A percentile compares a stretch with the other conserved stretches of the same genome.
phyloP scores from a whole-genome alignment of 2,113 vertebrate genomes.

The Lates calcarifer region DNA sequence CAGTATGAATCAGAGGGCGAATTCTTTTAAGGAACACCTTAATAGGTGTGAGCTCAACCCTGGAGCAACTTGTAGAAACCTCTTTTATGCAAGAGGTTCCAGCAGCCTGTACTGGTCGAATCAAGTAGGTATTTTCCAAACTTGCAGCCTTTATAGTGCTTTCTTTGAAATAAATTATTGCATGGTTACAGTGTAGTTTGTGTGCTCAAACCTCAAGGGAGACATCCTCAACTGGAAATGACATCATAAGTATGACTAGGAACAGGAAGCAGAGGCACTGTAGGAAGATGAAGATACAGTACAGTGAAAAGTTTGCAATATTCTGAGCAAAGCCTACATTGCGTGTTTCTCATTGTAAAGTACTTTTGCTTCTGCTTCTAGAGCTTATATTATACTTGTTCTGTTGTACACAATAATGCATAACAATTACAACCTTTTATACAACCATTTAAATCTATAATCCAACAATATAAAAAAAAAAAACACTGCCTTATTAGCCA shows the following conservation, averaged over 20 bases:
- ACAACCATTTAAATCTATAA: background rate
- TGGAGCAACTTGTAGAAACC: background rate
- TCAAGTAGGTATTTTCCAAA: background rate
- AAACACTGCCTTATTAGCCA: background rate
- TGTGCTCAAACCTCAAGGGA: background rate
- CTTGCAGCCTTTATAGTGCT: background rate
- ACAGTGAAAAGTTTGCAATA: background rate
- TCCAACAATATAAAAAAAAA: background rate
- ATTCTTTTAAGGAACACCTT: background rate
- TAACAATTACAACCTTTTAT: background rate
- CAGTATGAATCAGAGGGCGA: background rate
- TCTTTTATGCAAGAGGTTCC: background rate
- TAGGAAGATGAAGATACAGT: background rate
- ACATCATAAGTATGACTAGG: background rate
- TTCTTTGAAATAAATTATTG: background rate
- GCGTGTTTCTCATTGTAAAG: background rate
- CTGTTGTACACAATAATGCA: background rate
- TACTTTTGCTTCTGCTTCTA: background rate
- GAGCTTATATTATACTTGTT: background rate
- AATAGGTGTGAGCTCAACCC: background rate
- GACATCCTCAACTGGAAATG: background rate
- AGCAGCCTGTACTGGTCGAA: background rate
- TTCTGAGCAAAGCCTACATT: background rate
- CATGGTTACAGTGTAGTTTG: background rate
- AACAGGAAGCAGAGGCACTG: constrained; percentile 5